Conservation (phyloP, 2,888 invertebrate genomes). For the Sesamia inferens region DNA sequence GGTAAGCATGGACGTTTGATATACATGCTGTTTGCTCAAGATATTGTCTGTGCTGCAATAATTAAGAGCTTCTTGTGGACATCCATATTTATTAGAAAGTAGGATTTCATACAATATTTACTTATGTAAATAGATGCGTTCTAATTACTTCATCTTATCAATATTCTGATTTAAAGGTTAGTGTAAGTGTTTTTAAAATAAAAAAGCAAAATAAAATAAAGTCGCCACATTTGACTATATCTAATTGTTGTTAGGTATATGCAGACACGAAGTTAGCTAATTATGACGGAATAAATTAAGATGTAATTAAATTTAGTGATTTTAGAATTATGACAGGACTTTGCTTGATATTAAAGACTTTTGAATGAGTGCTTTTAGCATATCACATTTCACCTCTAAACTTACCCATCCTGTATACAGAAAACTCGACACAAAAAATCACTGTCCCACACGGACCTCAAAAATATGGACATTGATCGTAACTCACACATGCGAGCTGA, state of each 20-base stretch:
- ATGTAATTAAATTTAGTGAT: neutral
- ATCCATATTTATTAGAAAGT: slow-evolving; percentile 20
- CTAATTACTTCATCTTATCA: neutral
- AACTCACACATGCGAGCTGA: slow-evolving; percentile 41
- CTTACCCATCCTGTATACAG: slow-evolving; percentile 21
- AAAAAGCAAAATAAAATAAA: too few species aligned
- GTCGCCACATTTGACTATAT: too few species aligned
- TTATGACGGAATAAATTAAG: neutral
- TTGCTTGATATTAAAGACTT: neutral
- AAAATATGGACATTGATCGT: slow-evolving; percentile 40
- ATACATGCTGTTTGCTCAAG: slow-evolving; percentile 52
- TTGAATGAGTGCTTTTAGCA: neutral
- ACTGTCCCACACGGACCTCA: slow-evolving; percentile 19
- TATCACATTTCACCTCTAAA: neutral
- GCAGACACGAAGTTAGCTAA: neutral
- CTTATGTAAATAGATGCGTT: neutral
- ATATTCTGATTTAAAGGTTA: neutral
- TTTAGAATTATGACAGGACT: neutral
- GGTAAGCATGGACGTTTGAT: slow-evolving; percentile 65
- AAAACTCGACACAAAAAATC: slow-evolving; percentile 26
- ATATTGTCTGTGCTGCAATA: slow-evolving; percentile 51
- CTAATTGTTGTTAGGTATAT: neutral
- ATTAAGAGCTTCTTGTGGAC: slow-evolving; percentile 45
- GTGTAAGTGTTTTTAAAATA: neutral
- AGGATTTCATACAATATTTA: slow-evolving; percentile 6